phyloP scores from a whole-genome alignment of 1,140 invertebrate species.

The Acromyrmex echinatior region DNA sequence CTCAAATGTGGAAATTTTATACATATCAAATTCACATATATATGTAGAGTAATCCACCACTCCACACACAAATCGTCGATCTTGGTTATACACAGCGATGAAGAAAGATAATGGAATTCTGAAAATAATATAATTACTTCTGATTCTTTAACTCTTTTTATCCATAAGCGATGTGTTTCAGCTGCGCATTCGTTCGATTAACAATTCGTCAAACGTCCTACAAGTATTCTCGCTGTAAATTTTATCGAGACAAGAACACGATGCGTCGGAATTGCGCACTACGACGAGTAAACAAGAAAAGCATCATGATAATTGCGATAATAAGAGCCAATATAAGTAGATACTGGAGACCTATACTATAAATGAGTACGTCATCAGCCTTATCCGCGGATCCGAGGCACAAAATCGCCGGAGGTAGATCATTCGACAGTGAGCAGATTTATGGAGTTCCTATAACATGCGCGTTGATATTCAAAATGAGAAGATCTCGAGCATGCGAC shows the following conservation, averaged over 20 bases:
- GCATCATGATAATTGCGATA: conserved; percentile 33
- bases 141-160: neutral
- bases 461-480: conserved; percentile 68
- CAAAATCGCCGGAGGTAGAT: conserved; percentile 56
- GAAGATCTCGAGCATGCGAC: conserved; percentile 72
- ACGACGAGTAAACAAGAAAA: neutral
- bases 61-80: too few species aligned
- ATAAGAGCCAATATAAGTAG: conserved; percentile 20
- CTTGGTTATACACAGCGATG: neutral
- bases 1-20: too few species aligned
- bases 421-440: conserved; percentile 68
- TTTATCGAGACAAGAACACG: conserved; percentile 7
- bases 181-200: neutral
- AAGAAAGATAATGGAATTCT: neutral
- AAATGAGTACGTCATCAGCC: conserved; percentile 37
- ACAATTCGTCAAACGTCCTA: neutral
- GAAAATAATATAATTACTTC: neutral
- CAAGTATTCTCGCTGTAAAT: neutral
- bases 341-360: conserved; percentile 16
- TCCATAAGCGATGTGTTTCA: neutral
- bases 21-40: too few species aligned
- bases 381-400: conserved; percentile 31
- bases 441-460: conserved; percentile 65
- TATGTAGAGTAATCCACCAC: too few species aligned
- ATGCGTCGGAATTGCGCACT: neutral